Base-by-base conservation (phyloP, 2,113 vertebrate species). In the Petaurus breviceps region DNA sequence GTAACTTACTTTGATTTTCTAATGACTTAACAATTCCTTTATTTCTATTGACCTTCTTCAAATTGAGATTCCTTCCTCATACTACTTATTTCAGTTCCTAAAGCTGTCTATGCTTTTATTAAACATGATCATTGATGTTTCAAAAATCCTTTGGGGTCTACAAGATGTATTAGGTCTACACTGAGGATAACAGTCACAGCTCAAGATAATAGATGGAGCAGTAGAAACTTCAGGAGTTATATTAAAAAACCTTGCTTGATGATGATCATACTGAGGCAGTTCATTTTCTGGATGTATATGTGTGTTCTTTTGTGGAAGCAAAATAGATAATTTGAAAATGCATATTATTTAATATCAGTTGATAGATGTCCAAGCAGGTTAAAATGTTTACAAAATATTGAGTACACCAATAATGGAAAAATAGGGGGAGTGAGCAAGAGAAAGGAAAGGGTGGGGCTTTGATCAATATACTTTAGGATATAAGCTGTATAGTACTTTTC, bases 391-490 rank as follows among this genome's bases (percentile, higher is more conserved):
- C 28, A 89, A 3, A 92, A 53, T 10, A n/a, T 0, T 12, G 46
- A 25, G 90, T 92, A 90, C n/a, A 10, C 19, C 31, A 68, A 61
- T 14, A 37, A 49, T 93, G 54, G 57, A 55, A 57, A 11, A 57
- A 46, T 91, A 22, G 3, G 0, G 5, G 10, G 2, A 23, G 52
- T 92, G 51, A 43, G 7, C 68, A 84, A n/a, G n/a, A 43, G 68
- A 43, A 84, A 84, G 68, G 16, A 43, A 43, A 84, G 68, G n/a
- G 6, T 84, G 1, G 25, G 49, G 14, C 77, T 54, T 95, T 89
- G 55, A 92, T 96, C 95, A 53, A 94, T 96, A 93, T n/a, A 92
- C 53, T 54, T 97, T 96, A 95, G 68, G 95, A 96, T 96, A 93
- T 94, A 96, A 97, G 94, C 92, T 95, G n/a, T 51, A 90, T 37